Base-by-base conservation (phyloP, 2,113 vertebrate genomes). In the Gnathonemus longibarbis region DNA sequence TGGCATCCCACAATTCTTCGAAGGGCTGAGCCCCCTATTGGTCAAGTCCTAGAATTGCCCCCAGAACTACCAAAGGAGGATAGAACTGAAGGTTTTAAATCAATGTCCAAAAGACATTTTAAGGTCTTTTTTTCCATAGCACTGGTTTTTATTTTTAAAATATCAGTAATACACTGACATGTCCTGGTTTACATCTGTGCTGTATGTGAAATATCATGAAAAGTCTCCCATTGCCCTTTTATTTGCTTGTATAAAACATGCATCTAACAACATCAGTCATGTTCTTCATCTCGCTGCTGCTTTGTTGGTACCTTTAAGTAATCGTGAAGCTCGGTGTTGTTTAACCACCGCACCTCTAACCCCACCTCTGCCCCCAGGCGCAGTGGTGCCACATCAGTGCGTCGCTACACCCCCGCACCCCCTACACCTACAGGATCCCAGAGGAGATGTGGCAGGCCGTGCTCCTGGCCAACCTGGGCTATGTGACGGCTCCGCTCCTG, bases 321-420 rank as follows among this genome's bases (percentile, higher is more conserved):
- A 85, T 46, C 3, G 2, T 21, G 39, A 84, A 15, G 7, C 2
- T 10, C 9, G 0, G 13, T 49, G 24, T 89, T 56, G 21, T 66
- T 19, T 48, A 5, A 19, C 83, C 13, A 9, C 66, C 3, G 10
- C 10, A 2, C 89, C 56, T 27, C 8, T 1, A 21, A 13, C 77
- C 49, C 39, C 46, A 42, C 4, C 5, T 53, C 3, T 31, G 5
- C 53, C 56, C 84, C 6, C 45, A 99, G 98, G 96, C 95, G 0
- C 98, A 99, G 94, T 99, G 98, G 95, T 95, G 96, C 8, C 97
- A 99, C 90, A 92, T 97, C n/a, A 97, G 97, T 3, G 97, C 96
- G 1, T 98, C 98, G 9, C 91, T 97, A 74, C 98, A 99, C 92
- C 89, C 93, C 6, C 96, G 96, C 48, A 99, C 98, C 0, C 96